Base-by-base conservation (phyloP, 53 echinoderm and acorn worm genomes). In the Stichopus horrens region DNA sequence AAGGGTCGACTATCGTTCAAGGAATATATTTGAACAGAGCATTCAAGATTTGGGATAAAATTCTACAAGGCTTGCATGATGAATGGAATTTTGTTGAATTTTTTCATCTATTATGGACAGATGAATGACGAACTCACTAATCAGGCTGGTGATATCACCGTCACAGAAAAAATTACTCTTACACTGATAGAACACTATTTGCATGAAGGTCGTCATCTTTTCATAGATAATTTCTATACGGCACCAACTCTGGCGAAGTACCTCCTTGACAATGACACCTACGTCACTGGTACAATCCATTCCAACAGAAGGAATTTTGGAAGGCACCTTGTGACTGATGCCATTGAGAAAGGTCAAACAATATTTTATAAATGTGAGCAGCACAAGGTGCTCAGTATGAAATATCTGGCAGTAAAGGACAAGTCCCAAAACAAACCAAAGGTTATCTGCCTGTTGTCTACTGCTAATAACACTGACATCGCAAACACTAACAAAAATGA, bases 321-420 rank as follows among this genome's bases (percentile, higher is more conserved):
- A 83, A 83, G 20, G 57, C 1, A 83, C 0, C 21, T 83, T 7
- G 20, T 1, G 60, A 59, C 5, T 4, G 83, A 83, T 59, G 7
- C 83, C 55, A 83, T 83, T 58, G 1, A 83, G 6, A 59, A 83
- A 8, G 83, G 83, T 6, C 4, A 83, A 54, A 56, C 83, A 0
- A 83, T 83, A 56, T 83, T 83, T 58, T 83, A 83, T 23, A 59
- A 83, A 83, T 58, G 83, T 59, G 60, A 83, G 5, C 19, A 83
- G 4, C 83, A 83, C 21, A 59, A 83, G 2, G 0, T 83, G 0
- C 21, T 83, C 7, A 21, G 1, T n/a, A 5, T 83, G 1, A 83
- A 83, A 7, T 83, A 83, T 83, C 3, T 56, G 6, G 60, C 83
- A 4, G 21, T 83, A 4, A 83, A 83, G 20, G 83, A 83, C 60